Evolutionary conservation across 2,797 vertebrate species (phyloP), one percentile per base, ranked within the genome.

Genomic region (Sparidentex hasta): DNA sequence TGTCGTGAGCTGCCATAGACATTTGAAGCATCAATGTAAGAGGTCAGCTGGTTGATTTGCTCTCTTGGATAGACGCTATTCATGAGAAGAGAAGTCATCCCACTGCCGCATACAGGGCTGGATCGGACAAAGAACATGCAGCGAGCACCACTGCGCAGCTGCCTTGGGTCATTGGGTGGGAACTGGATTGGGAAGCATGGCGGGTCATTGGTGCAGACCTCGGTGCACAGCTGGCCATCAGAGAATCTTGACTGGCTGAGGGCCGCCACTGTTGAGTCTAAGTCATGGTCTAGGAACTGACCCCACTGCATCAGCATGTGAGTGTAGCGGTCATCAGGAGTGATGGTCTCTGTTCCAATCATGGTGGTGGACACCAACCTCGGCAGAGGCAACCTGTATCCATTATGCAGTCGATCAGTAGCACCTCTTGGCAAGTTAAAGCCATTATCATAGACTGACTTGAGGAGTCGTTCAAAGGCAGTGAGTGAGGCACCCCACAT

Each of bases 301-400:
- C 98, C 98, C 98, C 98, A 99, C 84, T 99, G 98, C 98, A 99
- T 99, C 13, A 98, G 94, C 96, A 99, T 99, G 93, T 99, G 98
- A 0, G 98, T 99, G 93, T 97, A 99, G 63, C 96, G 96, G 62
- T 96, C 95, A 0, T 99, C 98, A 0, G 98, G 97, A 3, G 98
- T 99, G 78, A 99, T 84, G 0, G 95, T 94, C 94, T 99, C 98
- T 0, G 98, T 96, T 33, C 97, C 98, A 0, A 99, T 97, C 90
- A 99, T 94, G 5, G 93, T 89, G 13, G 98, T 99, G 38, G 98
- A 99, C 86, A 99, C 96, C 63, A 98, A 85, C 63, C 98, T 94
- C 0, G 98, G 98, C 86, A 98, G 93, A 7, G 98, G 98, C 56
- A 99, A 92, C 0, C 92, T 64, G 13, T 95, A 96, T n/a, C 96